A percentile compares a stretch with the other conserved stretches of the same genome.
Evolutionary conservation across 1,140 invertebrate species (phyloP).

Genomic region (Megalopta genalis): DNA sequence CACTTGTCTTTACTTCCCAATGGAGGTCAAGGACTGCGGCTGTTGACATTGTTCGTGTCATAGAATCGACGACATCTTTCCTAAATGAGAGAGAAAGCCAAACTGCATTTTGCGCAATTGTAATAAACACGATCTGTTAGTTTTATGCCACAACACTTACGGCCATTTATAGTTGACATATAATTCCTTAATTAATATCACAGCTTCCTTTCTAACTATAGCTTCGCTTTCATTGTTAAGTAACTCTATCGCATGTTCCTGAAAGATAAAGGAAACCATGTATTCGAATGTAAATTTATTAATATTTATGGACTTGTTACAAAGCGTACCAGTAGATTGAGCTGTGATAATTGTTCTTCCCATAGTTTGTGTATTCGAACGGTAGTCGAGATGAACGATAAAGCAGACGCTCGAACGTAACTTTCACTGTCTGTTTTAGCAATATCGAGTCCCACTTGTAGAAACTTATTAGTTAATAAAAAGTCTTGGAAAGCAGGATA

Average conservation of each 20-base stretch:
- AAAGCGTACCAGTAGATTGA: conserved; percentile 83
- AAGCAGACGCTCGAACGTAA: conserved; percentile 87
- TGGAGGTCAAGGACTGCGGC: conserved; percentile 86
- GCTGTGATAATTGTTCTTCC: conserved; percentile 82
- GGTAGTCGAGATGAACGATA: conserved; percentile 85
- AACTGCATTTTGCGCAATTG: background rate
- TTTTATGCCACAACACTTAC: conserved; percentile 64
- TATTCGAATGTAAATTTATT: background rate
- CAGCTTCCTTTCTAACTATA: conserved; percentile 86
- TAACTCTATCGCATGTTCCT: conserved; percentile 84
- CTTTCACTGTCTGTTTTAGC: conserved; percentile 84
- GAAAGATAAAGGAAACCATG: conserved; percentile 67
- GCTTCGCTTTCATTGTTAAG: conserved; percentile 86
- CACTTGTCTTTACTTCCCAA: conserved; percentile 88
- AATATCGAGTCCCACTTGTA: conserved; percentile 83
- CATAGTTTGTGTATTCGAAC: conserved; percentile 84
- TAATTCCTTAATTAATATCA: conserved; percentile 83
- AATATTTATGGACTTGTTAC: background rate
- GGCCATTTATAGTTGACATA: conserved; percentile 84
- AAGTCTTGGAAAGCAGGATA: conserved; percentile 89
- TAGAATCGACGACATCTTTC: conserved; percentile 68
- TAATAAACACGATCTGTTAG: background rate
- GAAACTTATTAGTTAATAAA: conserved; percentile 84
- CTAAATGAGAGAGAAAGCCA: conserved; percentile 52
- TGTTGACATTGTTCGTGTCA: conserved; percentile 81